These are phyloP conservation scores for Dreissena polymorpha DNA, from an alignment of 1,140 invertebrate species.

Conservation along the genomic window DNA sequence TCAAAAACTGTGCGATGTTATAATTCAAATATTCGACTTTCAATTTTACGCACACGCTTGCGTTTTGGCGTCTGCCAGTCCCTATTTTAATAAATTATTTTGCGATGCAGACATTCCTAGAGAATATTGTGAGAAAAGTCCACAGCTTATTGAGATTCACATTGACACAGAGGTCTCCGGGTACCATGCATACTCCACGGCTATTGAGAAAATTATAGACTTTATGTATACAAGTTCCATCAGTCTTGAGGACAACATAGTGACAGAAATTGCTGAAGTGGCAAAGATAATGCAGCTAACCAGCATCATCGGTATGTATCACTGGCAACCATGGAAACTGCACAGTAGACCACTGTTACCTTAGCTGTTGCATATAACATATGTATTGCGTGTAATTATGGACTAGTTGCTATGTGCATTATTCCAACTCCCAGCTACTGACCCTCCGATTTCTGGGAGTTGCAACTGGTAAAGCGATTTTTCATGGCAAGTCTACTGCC, in stretches of 20 bases:
- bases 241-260: constrained; percentile 57
- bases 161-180: constrained; percentile 70
- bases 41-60: constrained; percentile 79
- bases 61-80: constrained; percentile 77
- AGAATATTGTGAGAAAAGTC: constrained; percentile 74
- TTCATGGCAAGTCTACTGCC: too few species aligned
- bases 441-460: too few species aligned
- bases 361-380: too few species aligned
- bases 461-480: too few species aligned
- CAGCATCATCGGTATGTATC: constrained; percentile 59
- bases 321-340: too few species aligned
- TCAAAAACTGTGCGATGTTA: constrained; percentile 78
- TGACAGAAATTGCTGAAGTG: constrained; percentile 75
- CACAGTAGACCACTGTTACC: too few species aligned
- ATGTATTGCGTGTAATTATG: too few species aligned
- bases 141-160: constrained; percentile 78
- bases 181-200: constrained; percentile 64
- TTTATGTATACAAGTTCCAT: constrained; percentile 78
- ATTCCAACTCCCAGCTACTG: too few species aligned
- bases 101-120: constrained; percentile 69
- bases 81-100: constrained; percentile 76
- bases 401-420: too few species aligned
- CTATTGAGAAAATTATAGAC: constrained; percentile 75
- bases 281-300: constrained; percentile 74
- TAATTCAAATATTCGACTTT: constrained; percentile 74